Evolutionary conservation across 2,113 vertebrate species (phyloP), one percentile per base, ranked within the genome.

Genomic region (Anguilla japonica): DNA sequence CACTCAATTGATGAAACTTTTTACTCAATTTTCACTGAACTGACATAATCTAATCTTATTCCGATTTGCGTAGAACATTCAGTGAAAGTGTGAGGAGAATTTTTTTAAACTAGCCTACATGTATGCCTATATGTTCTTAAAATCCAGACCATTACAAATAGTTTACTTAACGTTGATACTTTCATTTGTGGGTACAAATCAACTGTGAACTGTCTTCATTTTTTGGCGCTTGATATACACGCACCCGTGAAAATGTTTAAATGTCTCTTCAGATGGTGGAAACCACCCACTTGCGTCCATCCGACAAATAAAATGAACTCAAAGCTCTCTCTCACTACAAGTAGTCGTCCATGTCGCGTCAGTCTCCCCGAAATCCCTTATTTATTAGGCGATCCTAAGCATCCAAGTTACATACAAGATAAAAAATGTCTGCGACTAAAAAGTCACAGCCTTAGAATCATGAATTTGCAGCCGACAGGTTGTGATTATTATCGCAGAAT

Each of bases 251-350:
- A 2, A 34, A 1, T 11, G 34, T 75, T 75, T 8, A 75, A 75
- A 75, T 75, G n/a, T n/a, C 71, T 75, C n/a, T 75, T 75, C n/a
- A 34, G n/a, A 75, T 75, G n/a, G n/a, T 34, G 71, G 71, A 75
- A 34, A 75, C 5, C 11, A 75, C 26, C 3, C 5, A 75, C n/a
- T 75, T 75, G 71, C 71, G 26, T 71, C 63, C 26, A 75, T 13
- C n/a, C 2, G 34, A 75, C 26, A 75, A 75, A 29, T 34, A 13
- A 75, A 67, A 22, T 56, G 53, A 63, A 22, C 60, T 34, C 29
- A 34, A 34, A n/a, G 71, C n/a, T 29, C 26, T 34, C 5, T 75
- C n/a, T 75, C n/a, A 13, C n/a, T 26, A 75, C 26, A 75, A 75
- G n/a, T n/a, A 13, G 26, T 6, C 63, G 60, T 18, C 60, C 60